phyloP scores from a whole-genome alignment of 1,140 invertebrate genomes.

The Achatina immaculata region DNA sequence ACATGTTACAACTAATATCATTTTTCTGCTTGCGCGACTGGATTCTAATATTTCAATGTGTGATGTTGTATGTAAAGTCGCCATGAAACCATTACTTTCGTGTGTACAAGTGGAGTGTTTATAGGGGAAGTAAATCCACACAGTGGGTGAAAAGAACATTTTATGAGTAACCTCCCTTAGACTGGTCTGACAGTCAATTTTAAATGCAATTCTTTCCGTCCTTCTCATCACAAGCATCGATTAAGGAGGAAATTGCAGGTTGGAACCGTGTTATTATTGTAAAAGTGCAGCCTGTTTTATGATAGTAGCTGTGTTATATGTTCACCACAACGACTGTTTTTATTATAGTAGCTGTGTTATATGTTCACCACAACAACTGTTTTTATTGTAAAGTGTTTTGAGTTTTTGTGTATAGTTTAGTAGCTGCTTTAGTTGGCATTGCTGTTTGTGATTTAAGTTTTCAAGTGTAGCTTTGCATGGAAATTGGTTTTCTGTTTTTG shows the following conservation, averaged over 20 bases:
- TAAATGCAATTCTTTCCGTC: not conserved
- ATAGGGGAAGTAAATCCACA: no score
- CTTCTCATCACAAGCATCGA: constrained; percentile 28
- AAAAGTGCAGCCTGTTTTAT: no score
- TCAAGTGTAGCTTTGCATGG: not conserved
- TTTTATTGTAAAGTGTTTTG: not conserved
- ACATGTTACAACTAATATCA: no score
- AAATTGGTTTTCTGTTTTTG: no score
- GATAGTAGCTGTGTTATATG: not conserved
- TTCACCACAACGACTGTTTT: not conserved
- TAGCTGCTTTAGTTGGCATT: not conserved
- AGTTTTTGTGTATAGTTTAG: not conserved
- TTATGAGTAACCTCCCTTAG: not conserved
- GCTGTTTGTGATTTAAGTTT: not conserved
- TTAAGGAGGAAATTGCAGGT: constrained; percentile 35
- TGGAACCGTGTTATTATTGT: constrained; percentile 11
- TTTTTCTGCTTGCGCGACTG: no score
- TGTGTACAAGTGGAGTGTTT: no score
- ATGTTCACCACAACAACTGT: not conserved
- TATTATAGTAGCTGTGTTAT: not conserved
- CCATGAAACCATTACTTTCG: no score
- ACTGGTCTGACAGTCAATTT: not conserved
- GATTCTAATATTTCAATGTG: no score
- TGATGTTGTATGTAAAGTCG: no score
- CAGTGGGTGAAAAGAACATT: no score